These are phyloP conservation scores for Pristionchus pacificus DNA, from an alignment of 1,140 invertebrate genomes.

Conservation along the genomic window DNA sequence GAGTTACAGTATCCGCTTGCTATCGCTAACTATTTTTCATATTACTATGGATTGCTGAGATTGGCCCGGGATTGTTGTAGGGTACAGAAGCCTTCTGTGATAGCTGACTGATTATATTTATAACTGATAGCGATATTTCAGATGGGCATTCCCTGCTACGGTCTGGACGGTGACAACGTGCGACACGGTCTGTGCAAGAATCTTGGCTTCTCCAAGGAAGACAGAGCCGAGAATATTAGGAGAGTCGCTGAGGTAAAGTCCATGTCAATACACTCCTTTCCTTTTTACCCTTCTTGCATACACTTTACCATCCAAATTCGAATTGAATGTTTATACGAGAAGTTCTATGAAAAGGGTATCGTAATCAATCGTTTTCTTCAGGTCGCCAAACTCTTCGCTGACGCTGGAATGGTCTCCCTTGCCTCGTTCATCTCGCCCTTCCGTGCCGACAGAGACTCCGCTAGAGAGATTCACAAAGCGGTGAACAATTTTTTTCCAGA, in stretches of 20 bases:
- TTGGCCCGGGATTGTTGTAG: too few relatives aligned
- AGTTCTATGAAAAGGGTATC: too few relatives aligned
- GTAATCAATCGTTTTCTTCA: not conserved
- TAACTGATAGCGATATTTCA: too few relatives aligned
- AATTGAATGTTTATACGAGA: too few relatives aligned
- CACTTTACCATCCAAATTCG: too few relatives aligned
- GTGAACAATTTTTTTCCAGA: conserved; percentile 59
- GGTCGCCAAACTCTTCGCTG: conserved; percentile 92
- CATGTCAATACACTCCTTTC: too few relatives aligned
- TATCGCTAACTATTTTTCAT: too few relatives aligned
- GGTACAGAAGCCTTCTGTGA: too few relatives aligned
- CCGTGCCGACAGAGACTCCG: conserved; percentile 80
- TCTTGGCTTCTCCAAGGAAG: conserved; percentile 84
- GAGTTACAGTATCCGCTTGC: too few relatives aligned
- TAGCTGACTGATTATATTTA: too few relatives aligned
- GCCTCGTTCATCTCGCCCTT: conserved; percentile 97
- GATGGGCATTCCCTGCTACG: conserved; percentile 84
- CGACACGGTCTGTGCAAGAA: conserved; percentile 84
- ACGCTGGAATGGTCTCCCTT: conserved; percentile 87
- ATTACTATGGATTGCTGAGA: too few relatives aligned
- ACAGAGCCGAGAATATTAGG: conserved; percentile 91
- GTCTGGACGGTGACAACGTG: conserved; percentile 95
- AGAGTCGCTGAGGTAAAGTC: conserved; percentile 66
- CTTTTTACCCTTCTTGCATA: too few relatives aligned
- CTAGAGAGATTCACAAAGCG: conserved; percentile 79